A percentile compares a stretch with the other conserved stretches of the same genome.
phyloP scores from a whole-genome alignment of 1,140 invertebrate genomes.

The Pseudomyrmex concolor region DNA sequence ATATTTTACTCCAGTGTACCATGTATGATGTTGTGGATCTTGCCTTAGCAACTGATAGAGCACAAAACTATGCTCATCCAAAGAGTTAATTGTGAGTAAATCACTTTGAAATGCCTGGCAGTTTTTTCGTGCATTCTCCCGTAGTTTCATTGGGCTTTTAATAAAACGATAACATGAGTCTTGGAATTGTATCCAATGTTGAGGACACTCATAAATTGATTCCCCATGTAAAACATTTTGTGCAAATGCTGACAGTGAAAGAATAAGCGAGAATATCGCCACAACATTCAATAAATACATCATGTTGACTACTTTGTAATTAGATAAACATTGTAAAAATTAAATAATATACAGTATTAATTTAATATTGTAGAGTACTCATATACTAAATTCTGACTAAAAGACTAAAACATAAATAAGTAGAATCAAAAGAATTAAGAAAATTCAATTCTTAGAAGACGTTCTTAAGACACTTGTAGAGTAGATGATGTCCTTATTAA shows the following conservation, averaged over 20 bases:
- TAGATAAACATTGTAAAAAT: conserved; percentile 20
- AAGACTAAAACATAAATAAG: too few species aligned
- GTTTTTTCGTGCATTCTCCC: conserved; percentile 92
- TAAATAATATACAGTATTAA: neutral
- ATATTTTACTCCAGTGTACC: conserved; percentile 92
- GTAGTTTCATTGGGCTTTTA: conserved; percentile 91
- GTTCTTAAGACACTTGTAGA: neutral
- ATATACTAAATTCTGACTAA: neutral
- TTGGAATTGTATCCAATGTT: conserved; percentile 91
- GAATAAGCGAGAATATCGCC: neutral
- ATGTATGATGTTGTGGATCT: conserved; percentile 94
- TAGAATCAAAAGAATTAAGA: neutral
- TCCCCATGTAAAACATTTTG: conserved; percentile 77
- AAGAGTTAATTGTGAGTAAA: conserved; percentile 90
- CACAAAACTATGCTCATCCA: conserved; percentile 95
- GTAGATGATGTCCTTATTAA: neutral
- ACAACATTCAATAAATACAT: conserved; percentile 8
- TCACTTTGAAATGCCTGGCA: conserved; percentile 93
- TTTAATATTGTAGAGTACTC: neutral
- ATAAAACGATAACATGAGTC: conserved; percentile 95
- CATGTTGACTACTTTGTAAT: neutral
- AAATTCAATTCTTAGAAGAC: neutral
- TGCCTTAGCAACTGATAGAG: conserved; percentile 90
- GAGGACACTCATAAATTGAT: conserved; percentile 88
- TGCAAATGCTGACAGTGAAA: conserved; percentile 19